phyloP scores from a whole-genome alignment of 2,888 invertebrate species.

The Platynereis dumerilii region DNA sequence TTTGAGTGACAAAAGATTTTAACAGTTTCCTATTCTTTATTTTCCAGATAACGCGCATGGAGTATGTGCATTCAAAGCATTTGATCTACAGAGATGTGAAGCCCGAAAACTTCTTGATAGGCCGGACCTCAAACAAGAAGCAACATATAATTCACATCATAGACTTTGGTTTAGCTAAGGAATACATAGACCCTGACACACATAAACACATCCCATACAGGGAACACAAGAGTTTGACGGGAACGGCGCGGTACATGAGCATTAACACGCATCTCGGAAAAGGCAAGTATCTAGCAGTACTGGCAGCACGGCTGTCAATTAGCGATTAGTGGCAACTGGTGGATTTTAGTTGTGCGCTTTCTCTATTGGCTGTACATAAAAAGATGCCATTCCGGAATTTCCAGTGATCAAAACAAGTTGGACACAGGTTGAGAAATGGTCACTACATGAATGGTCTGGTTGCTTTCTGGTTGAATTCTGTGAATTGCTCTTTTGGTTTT shows the following conservation, averaged over 20 bases:
- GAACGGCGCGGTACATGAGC: conserved; percentile 99
- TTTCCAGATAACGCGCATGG: conserved; percentile 94
- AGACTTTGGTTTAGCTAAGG: conserved; percentile 99
- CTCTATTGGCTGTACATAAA: too few relatives aligned
- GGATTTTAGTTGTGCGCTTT: too few relatives aligned
- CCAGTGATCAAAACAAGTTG: too few relatives aligned
- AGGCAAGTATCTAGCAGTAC: conserved; percentile 67
- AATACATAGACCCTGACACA: conserved; percentile 99
- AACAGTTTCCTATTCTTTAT: not conserved
- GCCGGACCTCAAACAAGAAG: conserved; percentile 93
- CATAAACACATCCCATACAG: conserved; percentile 98
- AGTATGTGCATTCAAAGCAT: conserved; percentile 99
- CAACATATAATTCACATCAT: conserved; percentile 99
- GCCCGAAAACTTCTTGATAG: conserved; percentile 99
- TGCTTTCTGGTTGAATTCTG: too few relatives aligned
- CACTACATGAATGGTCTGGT: too few relatives aligned
- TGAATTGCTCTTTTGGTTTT: too few relatives aligned
- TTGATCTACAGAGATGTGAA: conserved; percentile 99
- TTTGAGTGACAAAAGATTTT: not conserved
- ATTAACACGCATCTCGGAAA: conserved; percentile 99
- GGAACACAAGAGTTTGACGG: conserved; percentile 99
- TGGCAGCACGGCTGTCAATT: too few relatives aligned
- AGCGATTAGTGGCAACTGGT: too few relatives aligned
- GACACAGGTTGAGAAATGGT: too few relatives aligned
- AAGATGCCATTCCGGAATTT: too few relatives aligned